Base-by-base conservation (phyloP, 2,888 invertebrate genomes). In the Hermodice carunculata region DNA sequence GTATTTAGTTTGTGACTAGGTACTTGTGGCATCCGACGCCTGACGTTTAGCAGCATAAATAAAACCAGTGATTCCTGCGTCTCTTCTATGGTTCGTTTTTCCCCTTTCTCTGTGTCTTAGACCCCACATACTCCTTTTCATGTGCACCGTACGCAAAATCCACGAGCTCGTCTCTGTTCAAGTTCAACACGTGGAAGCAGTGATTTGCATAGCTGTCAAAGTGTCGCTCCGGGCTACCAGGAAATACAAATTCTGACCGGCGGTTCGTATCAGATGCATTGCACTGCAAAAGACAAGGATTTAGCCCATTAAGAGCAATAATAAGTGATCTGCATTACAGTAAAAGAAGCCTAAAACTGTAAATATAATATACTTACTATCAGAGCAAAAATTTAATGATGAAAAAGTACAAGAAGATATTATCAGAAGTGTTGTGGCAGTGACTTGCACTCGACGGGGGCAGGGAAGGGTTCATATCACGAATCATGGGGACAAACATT, bases 201-300 rank as follows among this genome's bases (percentile, higher is more conserved):
- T 69, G n/a, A 78, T 69, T 57, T 76, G 76, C 44, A 63, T 69
- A 0, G 76, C 75, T 42, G 74, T 73, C 4, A 70, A 71, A 6
- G 67, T 67, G 58, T 77, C 74, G 22, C 76, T 75, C 59, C 78
- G 76, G 29, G 78, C 78, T 31, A 81, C 76, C 32, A 78, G 65
- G 29, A 81, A 66, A 11, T 77, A 74, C 28, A 81, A 64, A 2
- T 74, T 66, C 5, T 75, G 70, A 14, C 79, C 80, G n/a, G 76
- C 66, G 11, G 74, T 72, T 22, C 70, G 66, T 40, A 81, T 80
- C 28, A 75, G 58, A 34, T 72, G 73, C 80, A 81, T 80, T 14
- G 79, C 79, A 66, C 81, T 81, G 63, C 5, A 78, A 44, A 74
- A 75, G n/a, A n/a, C n/a, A n/a, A n/a, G n/a, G n/a, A n/a, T n/a